These are phyloP conservation scores for Volucella zonaria DNA, from an alignment of 2,888 invertebrate genomes.

Conservation along the genomic window DNA sequence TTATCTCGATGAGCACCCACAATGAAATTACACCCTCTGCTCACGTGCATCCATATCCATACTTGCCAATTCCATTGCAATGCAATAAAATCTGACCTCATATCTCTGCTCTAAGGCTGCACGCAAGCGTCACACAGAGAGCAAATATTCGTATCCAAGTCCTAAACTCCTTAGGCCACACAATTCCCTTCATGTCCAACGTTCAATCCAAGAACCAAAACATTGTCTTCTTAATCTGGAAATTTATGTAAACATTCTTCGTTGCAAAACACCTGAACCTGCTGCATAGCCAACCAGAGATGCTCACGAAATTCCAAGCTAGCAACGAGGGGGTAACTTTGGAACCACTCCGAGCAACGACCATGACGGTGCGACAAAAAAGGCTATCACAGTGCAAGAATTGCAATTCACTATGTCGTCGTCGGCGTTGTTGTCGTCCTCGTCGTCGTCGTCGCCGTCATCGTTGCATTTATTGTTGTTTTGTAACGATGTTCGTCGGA, in stretches of 20 bases:
- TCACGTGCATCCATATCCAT: conserved; percentile 54
- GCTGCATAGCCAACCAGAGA: conserved; percentile 41
- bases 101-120: conserved; percentile 38
- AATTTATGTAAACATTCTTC: conserved; percentile 74
- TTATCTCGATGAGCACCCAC: conserved; percentile 30
- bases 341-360: conserved; percentile 37
- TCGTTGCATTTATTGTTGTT: conserved; percentile 5
- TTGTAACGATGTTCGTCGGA: background rate
- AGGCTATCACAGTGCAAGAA: conserved; percentile 72
- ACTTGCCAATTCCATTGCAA: conserved; percentile 65
- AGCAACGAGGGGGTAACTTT: conserved; percentile 17
- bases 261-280: conserved; percentile 74
- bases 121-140: conserved; percentile 62
- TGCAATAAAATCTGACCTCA: conserved; percentile 67
- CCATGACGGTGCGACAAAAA: conserved; percentile 71
- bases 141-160: background rate
- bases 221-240: conserved; percentile 72
- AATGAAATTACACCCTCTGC: conserved; percentile 41
- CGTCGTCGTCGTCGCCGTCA: conserved; percentile 21
- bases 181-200: conserved; percentile 38
- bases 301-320: conserved; percentile 65
- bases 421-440: conserved; percentile 45
- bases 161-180: conserved; percentile 22
- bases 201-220: conserved; percentile 49
- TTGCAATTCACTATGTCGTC: conserved; percentile 68